Evolutionary conservation across 2,113 vertebrate genomes (phyloP), one percentile per base, ranked within the genome.

Genomic region (Oceanodroma tethys): DNA sequence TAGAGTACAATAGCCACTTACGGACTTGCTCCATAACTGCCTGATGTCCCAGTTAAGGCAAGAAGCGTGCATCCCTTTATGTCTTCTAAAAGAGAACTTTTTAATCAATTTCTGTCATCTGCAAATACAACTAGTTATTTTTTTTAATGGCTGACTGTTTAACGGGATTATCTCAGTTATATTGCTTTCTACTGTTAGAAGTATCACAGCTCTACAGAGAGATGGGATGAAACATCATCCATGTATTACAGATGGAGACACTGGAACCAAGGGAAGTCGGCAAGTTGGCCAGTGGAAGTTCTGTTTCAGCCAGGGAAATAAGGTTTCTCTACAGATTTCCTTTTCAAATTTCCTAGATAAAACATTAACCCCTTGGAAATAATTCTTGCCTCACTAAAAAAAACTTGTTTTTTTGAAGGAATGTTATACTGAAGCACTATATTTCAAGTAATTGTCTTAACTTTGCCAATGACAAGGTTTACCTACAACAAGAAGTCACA

Each of bases 1-100:
- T 68, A 45, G 43, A 68, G 36, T 38, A 42, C 13, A 67, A 36
- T 30, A 83, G 53, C 5, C 8, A 56, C 17, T 23, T n/a, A 68
- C 0, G 0, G 47, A 68, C n/a, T 84, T 68, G 72, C 21, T 38
- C 38, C 9, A 2, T 36, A 75, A 58, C 56, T 47, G 25, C 6
- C 34, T 67, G 11, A 85, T 23, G n/a, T 40, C 32, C 22, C 30
- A 74, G 26, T 42, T 73, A 38, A 11, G 38, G 21, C 15, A 81
- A 63, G 53, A 95, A 78, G 15, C 2, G 1, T 17, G 48, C 8
- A 86, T 4, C 4, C 7, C 6, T 79, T 47, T 23, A 17, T 4
- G 2, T 47, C 47, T 79, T 83, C 20, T 40, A 60, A 40, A 73
- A 38, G 34, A 73, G 11, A 83, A 38, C 10, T 40, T 83, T 56